Conservation (phyloP, 2,888 invertebrate species). For the Nymphalis urticae region DNA sequence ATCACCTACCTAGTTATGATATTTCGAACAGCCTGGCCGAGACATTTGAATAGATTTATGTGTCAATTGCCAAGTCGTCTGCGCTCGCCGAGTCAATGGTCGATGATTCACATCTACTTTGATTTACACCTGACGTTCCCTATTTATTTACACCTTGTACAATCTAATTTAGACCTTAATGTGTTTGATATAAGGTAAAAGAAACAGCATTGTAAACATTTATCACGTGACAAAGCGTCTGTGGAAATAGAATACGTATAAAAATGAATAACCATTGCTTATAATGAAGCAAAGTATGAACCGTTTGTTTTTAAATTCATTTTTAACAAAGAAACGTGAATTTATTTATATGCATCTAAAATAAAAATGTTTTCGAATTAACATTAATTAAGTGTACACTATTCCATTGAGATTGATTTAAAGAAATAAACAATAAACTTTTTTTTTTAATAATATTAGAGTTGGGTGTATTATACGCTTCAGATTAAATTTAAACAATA, state of each 20-base stretch:
- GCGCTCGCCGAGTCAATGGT: slow-evolving; percentile 50
- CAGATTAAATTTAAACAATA: too few species aligned
- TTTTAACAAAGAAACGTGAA: neutral
- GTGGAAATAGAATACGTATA: slow-evolving; percentile 2
- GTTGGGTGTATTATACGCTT: too few species aligned
- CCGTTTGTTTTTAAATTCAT: neutral
- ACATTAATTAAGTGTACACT: too few species aligned
- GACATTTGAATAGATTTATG: slow-evolving; percentile 23
- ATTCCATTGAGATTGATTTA: too few species aligned
- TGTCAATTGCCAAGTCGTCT: slow-evolving; percentile 29
- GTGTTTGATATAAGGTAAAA: slow-evolving; percentile 6
- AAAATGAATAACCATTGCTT: neutral
- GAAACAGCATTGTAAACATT: neutral
- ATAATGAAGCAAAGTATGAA: neutral
- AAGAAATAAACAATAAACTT: too few species aligned
- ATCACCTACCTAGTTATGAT: neutral
- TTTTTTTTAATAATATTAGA: too few species aligned
- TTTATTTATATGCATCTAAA: too few species aligned
- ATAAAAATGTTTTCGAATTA: too few species aligned
- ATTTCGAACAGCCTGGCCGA: neutral
- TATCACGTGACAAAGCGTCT: neutral
- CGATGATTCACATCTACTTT: slow-evolving; percentile 54
- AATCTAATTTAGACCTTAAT: slow-evolving; percentile 17
- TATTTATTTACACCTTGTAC: slow-evolving; percentile 18
- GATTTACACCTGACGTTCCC: slow-evolving; percentile 40